These are phyloP conservation scores for Pseudomugil gertrudae DNA, from an alignment of 2,797 vertebrate genomes.

Conservation along the genomic window DNA sequence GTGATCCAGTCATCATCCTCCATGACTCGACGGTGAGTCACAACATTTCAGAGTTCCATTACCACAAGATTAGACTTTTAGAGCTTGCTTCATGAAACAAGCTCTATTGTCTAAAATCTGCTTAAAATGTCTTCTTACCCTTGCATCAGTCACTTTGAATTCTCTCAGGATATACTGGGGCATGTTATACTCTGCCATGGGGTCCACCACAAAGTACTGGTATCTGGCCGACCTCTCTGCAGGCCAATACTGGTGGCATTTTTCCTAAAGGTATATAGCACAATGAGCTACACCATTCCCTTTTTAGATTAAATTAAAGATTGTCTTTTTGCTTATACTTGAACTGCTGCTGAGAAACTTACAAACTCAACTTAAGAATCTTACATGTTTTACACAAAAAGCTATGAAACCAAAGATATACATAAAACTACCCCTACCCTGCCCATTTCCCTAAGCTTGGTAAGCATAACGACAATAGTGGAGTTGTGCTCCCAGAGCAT, in stretches of 20 bases:
- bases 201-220: conserved; percentile 99
- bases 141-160: conserved; percentile 99
- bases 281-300: conserved; percentile 45
- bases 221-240: conserved; percentile 98
- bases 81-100: conserved; percentile 15
- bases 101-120: conserved; percentile 18
- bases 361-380: conserved; percentile 10
- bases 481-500: conserved; percentile 99
- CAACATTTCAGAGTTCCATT: conserved; percentile 1
- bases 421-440: conserved; percentile 75
- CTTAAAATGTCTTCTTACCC: conserved; percentile 90
- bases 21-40: conserved; percentile 2
- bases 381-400: conserved; percentile 29
- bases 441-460: conserved; percentile 99
- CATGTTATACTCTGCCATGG: conserved; percentile 99
- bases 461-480: conserved; percentile 99
- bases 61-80: conserved; percentile 14
- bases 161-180: conserved; percentile 98
- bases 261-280: conserved; percentile 86
- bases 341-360: conserved; percentile 15
- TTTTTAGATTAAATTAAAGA: conserved; percentile 30
- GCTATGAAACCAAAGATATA: conserved; percentile 13
- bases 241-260: conserved; percentile 99
- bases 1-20: conserved; percentile 1
- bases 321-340: conserved; percentile 20